Evolutionary conservation across 1,140 invertebrate species (phyloP).

Genomic region (Macrotrachela quadricornifera): DNA sequence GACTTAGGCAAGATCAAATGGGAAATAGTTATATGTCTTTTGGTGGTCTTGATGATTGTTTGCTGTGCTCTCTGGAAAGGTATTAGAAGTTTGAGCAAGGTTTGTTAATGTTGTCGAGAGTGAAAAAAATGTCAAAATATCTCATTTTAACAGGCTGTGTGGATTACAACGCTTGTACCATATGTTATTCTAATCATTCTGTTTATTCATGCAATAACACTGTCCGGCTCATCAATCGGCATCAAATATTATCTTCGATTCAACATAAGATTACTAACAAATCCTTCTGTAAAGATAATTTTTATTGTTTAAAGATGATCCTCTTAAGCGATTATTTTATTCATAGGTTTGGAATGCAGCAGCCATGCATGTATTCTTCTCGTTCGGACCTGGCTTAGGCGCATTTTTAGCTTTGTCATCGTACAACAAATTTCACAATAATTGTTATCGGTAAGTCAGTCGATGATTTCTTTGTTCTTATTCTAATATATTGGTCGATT

Average conservation of each 20-base stretch:
- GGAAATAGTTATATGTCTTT: slow-evolving; percentile 66
- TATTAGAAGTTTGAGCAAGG: slow-evolving; percentile 75
- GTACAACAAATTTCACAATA: slow-evolving; percentile 42
- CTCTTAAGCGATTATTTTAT: background rate
- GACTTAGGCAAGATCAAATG: slow-evolving; percentile 67
- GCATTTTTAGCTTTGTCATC: slow-evolving; percentile 33
- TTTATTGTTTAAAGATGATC: background rate
- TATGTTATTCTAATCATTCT: slow-evolving; percentile 74
- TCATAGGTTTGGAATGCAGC: slow-evolving; percentile 39
- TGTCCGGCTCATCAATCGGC: slow-evolving; percentile 50
- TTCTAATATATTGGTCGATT: slow-evolving; percentile 12
- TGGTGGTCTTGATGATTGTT: slow-evolving; percentile 71
- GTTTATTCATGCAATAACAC: slow-evolving; percentile 60
- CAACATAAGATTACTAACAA: background rate
- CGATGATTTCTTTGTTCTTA: background rate
- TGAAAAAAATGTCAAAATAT: background rate
- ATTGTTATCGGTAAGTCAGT: slow-evolving; percentile 35
- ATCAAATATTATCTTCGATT: slow-evolving; percentile 68
- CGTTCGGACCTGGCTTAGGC: slow-evolving; percentile 41
- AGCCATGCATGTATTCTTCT: slow-evolving; percentile 41
- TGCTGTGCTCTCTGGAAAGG: slow-evolving; percentile 98
- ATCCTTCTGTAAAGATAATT: background rate
- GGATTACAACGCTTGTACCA: slow-evolving; percentile 78
- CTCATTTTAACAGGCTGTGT: slow-evolving; percentile 52
- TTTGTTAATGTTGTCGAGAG: slow-evolving; percentile 4